A percentile compares a stretch with the other conserved stretches of the same genome.
phyloP scores from a whole-genome alignment of 2,113 vertebrate species.

The Machaerirhynchus nigripectus region DNA sequence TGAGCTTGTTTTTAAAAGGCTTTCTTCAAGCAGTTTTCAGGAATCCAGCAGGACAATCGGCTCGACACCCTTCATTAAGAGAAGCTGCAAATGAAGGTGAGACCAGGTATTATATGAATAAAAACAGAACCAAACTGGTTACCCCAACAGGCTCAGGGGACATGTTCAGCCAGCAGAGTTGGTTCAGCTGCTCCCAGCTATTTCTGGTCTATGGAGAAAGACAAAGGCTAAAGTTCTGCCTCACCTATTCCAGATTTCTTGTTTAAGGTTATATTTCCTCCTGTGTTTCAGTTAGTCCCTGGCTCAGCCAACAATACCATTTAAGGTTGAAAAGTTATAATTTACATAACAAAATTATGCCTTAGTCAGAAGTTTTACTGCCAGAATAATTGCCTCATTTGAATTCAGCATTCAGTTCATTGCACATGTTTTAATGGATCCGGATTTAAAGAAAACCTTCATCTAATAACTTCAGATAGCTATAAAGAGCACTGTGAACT shows the following conservation, averaged over 20 bases:
- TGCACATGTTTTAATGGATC: slow-evolving; percentile 3
- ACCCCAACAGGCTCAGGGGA: background rate
- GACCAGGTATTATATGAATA: background rate
- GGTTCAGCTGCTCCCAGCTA: slow-evolving; percentile 35
- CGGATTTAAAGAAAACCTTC: background rate
- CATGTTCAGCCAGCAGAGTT: slow-evolving; percentile 36
- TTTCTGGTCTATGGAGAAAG: slow-evolving; percentile 30
- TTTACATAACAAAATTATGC: slow-evolving; percentile 55
- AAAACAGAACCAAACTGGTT: slow-evolving; percentile 38
- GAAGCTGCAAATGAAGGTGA: slow-evolving; percentile 1
- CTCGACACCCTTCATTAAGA: background rate
- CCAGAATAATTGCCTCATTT: slow-evolving; percentile 51
- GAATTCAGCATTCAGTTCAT: slow-evolving; percentile 18
- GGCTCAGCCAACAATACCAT: slow-evolving; percentile 16
- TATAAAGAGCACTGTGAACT: background rate
- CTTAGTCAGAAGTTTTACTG: slow-evolving; percentile 52
- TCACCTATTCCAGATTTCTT: slow-evolving; percentile 13
- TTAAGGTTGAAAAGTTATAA: slow-evolving; percentile 47
- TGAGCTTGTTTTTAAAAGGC: background rate
- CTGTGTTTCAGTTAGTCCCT: background rate
- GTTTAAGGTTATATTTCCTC: slow-evolving; percentile 19
- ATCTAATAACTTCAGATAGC: background rate
- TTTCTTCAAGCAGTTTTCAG: slow-evolving; percentile 19
- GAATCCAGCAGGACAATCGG: slow-evolving; percentile 9
- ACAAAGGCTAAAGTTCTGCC: slow-evolving; percentile 22